Base-by-base conservation (phyloP, 2,797 vertebrate genomes). In the Telmatherina bonti region DNA sequence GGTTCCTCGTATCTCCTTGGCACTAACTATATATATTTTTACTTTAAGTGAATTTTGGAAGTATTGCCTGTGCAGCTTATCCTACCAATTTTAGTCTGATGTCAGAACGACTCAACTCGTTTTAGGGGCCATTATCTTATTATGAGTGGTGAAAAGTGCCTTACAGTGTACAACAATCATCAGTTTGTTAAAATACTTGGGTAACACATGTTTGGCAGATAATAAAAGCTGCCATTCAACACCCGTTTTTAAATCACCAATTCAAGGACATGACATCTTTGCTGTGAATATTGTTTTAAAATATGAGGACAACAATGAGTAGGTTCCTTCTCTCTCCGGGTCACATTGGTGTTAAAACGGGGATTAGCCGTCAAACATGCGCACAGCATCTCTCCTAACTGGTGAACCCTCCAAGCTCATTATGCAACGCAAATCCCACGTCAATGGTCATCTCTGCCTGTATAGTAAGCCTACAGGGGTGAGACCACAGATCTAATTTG, bases 381-480 rank as follows among this genome's bases (percentile, higher is more conserved):
- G 74, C 85, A 89, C 58, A 87, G 61, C 81, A 78, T 73, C 76
- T 62, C 76, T 70, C 41, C 63, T 54, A 18, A 11, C 60, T 1
- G 33, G 47, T 80, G 75, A 74, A 72, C 66, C 79, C 62, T 74
- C 69, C 85, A 88, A 94, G 78, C 91, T 83, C 73, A 82, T 94
- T 93, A 94, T 56, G 62, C 75, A 91, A 91, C 29, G 29, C 41
- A 87, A 91, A 91, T 80, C 83, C 88, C 62, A 51, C 74, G 45
- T 88, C 84, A 82, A 65, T 75, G 66, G 62, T 79, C 78, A 85
- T 65, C 67, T 49, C 60, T 69, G 54, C 9, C 45, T 71, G 18
- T 2, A 24, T 13, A 18, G 31, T 4, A 43, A 59, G 72, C 63
- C 54, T 78, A 49, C 60, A 26, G 24, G 18, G 15, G 45, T 41